Conservation (phyloP, 2,888 invertebrate species). For the Dasysyrphus tricinctus region DNA sequence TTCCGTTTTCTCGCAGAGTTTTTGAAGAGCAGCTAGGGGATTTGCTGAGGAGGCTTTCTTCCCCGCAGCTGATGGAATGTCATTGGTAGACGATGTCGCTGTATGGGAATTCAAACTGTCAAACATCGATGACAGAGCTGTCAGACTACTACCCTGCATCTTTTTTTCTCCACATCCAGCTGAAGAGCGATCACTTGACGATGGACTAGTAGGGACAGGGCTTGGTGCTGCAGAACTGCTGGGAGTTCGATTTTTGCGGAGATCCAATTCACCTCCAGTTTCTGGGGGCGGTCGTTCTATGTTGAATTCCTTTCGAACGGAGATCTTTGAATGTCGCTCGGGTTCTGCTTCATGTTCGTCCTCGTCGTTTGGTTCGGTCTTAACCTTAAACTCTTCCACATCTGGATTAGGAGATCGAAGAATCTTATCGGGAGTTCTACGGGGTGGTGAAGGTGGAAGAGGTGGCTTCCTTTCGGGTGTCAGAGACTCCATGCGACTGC, state of each 20-base stretch:
- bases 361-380: constrained; percentile 81
- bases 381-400: constrained; percentile 80
- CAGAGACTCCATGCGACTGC: constrained; percentile 90
- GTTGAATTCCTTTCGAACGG: constrained; percentile 84
- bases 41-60: constrained; percentile 86
- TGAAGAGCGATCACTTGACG: constrained; percentile 89
- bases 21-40: constrained; percentile 96
- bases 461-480: constrained; percentile 90
- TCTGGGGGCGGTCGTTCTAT: constrained; percentile 77
- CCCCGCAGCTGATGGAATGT: constrained; percentile 39
- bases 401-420: constrained; percentile 75
- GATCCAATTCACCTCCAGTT: constrained; percentile 52
- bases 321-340: constrained; percentile 82
- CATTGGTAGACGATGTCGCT: constrained; percentile 82
- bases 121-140: constrained; percentile 95
- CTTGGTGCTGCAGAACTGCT: constrained; percentile 78
- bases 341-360: constrained; percentile 74
- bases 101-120: constrained; percentile 87
- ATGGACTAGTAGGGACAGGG: constrained; percentile 86
- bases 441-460: constrained; percentile 82
- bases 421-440: constrained; percentile 85
- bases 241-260: constrained; percentile 77
- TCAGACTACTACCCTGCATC: constrained; percentile 86
- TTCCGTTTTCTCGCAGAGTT: constrained; percentile 97
- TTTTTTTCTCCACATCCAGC: constrained; percentile 84